Conservation (phyloP, 2,113 vertebrate genomes). For the Cebus imitator region DNA sequence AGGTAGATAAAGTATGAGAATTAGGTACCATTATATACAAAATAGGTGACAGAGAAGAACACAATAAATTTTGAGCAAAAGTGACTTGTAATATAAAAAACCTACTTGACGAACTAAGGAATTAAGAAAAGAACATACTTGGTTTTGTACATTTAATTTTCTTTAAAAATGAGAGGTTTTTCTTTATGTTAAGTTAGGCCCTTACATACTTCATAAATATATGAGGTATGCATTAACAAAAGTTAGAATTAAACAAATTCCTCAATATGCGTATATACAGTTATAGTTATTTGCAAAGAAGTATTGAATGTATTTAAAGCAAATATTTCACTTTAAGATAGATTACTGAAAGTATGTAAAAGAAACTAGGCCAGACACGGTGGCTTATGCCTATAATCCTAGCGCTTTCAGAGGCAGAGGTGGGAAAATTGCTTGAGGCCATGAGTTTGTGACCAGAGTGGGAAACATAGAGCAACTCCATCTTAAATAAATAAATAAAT, state of each 20-base stretch:
- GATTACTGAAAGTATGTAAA: background rate
- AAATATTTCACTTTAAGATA: background rate
- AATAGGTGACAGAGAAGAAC: background rate
- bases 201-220: background rate
- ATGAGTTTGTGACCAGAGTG: too few species aligned
- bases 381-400: too few species aligned
- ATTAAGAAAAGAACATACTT: background rate
- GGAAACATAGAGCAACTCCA: too few species aligned
- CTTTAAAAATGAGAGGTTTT: background rate
- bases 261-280: background rate
- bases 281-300: background rate
- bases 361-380: background rate
- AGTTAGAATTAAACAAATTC: background rate
- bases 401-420: too few species aligned
- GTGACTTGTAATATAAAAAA: background rate
- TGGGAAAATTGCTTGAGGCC: too few species aligned
- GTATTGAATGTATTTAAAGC: background rate
- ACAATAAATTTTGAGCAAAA: background rate
- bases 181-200: background rate
- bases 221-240: background rate
- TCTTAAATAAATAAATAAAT: too few species aligned
- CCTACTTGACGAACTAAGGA: background rate
- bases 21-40: background rate
- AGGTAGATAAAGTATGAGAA: background rate
- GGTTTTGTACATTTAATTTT: background rate